Evolutionary conservation across 2,113 vertebrate genomes (phyloP).

Genomic region (Chauna torquata): DNA sequence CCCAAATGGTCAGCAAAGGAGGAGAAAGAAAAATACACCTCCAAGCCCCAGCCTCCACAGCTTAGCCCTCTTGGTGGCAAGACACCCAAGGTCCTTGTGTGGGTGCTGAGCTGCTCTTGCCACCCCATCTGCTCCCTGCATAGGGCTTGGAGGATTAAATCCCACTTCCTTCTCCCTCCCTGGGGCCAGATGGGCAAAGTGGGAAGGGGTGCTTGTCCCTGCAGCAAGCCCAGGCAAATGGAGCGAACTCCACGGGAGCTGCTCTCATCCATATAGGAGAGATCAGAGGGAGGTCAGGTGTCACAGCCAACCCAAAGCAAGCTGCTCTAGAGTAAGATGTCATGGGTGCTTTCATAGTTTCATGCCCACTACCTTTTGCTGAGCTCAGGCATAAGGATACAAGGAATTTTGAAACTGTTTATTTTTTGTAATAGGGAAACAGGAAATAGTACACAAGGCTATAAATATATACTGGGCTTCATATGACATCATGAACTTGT

Average conservation of each 20-base stretch:
- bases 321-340: neutral
- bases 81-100: accelerated
- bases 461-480: constrained; percentile 19
- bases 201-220: neutral
- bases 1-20: neutral
- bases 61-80: neutral
- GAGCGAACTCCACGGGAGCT: neutral
- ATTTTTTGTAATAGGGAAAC: constrained; percentile 35
- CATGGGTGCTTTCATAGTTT: neutral
- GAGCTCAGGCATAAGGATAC: constrained; percentile 25
- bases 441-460: constrained; percentile 53
- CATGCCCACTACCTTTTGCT: neutral
- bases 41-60: neutral
- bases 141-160: neutral
- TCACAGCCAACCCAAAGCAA: neutral
- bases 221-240: neutral
- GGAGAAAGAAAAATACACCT: neutral
- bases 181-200: neutral
- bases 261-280: neutral
- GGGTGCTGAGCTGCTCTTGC: accelerated
- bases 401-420: constrained; percentile 33
- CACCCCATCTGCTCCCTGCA: neutral
- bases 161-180: neutral
- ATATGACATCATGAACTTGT: constrained; percentile 27
- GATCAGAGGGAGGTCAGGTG: accelerated